Percentiles rank a stretch among this genome's conserved stretches.
phyloP scores from a whole-genome alignment of 2,113 vertebrate species.

The Anguilla japonica region DNA sequence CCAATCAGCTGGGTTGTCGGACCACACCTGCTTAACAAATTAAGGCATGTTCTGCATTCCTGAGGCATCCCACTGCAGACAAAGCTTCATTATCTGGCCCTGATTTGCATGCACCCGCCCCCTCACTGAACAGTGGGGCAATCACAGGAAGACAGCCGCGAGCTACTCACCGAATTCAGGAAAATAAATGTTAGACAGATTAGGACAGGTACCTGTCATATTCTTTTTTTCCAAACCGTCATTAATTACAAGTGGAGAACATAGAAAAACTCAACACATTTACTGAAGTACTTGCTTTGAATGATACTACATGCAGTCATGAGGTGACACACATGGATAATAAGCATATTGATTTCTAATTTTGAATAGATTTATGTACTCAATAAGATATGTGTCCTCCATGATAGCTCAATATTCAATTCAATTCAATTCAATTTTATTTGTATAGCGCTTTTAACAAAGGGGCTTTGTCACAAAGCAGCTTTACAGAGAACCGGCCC shows the following conservation, averaged over 20 bases:
- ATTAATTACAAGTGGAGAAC: not conserved
- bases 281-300: not conserved
- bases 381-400: too few relatives aligned
- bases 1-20: not conserved
- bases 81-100: not conserved
- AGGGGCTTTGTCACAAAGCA: too few relatives aligned
- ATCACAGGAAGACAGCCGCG: not conserved
- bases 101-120: not conserved
- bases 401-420: too few relatives aligned
- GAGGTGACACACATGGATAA: not conserved
- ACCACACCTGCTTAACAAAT: not conserved
- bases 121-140: not conserved
- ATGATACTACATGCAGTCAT: not conserved
- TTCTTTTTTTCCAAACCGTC: not conserved
- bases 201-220: not conserved
- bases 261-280: not conserved
- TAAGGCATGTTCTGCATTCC: not conserved
- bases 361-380: too few relatives aligned
- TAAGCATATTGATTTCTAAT: too few relatives aligned
- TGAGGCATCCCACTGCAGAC: not conserved
- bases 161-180: not conserved
- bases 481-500: too few relatives aligned
- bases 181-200: not conserved
- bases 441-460: too few relatives aligned
- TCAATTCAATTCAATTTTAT: too few relatives aligned